Base-by-base conservation (phyloP, 1,140 invertebrate genomes). In the Aphaenogaster rudis region DNA sequence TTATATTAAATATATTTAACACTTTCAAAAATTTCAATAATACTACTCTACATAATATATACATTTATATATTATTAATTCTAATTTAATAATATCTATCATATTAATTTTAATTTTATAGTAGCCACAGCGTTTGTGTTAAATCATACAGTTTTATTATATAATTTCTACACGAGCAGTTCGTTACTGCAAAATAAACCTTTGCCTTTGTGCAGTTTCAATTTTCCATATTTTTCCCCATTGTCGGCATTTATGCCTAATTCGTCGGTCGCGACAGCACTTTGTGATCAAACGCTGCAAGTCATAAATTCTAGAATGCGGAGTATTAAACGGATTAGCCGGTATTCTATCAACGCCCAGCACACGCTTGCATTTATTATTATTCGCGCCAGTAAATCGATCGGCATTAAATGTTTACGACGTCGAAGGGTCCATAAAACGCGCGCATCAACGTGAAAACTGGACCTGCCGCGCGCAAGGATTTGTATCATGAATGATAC, bases 371-470 rank as follows among this genome's bases (percentile, higher is more conserved):
- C 42, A 84, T 84, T 86, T 86, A 86, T 79, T 82, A 82, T 86
- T 74, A 90, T 86, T 66, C 72, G 78, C 28, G 71, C 21, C 63
- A 74, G 48, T 76, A 45, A 57, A 89, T 90, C 88, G 88, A 90
- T 87, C 78, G 78, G 54, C 59, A 76, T 90, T 89, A 89, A 90
- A 85, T 72, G 88, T 87, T 90, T 90, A 89, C 71, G 85, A 90
- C 11, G n/a, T 59, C 15, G 78, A 69, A 79, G 84, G 84, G 69
- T 63, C 48, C 61, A 78, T 86, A 81, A 88, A 77, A 61, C 17
- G 48, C n/a, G 39, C 42, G 54, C 11, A 77, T 57, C 42, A 59
- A 71, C 48, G 54, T 57, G 42, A 9, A 57, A 66, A 39, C 36
- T n/a, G 0, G 9, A n/a, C 52, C n/a, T 21, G 42, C 15, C 50